Evolutionary conservation across 2,797 vertebrate genomes (phyloP).

Genomic region (Todus mexicanus): DNA sequence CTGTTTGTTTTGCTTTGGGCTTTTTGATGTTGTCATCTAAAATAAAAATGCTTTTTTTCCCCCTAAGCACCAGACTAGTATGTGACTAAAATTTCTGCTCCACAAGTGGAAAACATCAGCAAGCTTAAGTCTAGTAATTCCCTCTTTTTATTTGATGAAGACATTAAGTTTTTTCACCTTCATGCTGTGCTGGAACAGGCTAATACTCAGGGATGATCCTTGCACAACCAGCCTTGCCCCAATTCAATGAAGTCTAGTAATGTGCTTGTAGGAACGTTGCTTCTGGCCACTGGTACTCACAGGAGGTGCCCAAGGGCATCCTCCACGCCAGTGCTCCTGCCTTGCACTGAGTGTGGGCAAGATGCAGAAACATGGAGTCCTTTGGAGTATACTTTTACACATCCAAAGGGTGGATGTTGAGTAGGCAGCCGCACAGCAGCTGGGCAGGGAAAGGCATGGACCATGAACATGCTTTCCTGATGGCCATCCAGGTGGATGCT

Average conservation of each 20-base stretch:
- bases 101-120: neutral
- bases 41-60: neutral
- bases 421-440: neutral
- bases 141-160: neutral
- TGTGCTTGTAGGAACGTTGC: neutral
- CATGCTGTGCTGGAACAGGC: neutral
- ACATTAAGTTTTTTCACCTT: neutral
- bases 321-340: neutral
- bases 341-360: neutral
- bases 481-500: neutral
- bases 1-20: neutral
- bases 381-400: fast-evolving
- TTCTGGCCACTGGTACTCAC: neutral
- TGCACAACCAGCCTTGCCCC: neutral
- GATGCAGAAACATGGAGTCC: neutral
- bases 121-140: neutral
- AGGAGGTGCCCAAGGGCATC: neutral
- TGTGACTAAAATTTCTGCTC: neutral
- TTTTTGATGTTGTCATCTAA: neutral
- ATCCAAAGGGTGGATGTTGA: neutral
- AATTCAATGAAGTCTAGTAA: neutral
- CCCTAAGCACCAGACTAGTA: neutral
- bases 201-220: neutral
- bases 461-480: neutral
- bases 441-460: neutral